Evolutionary conservation across 2,888 invertebrate genomes (phyloP), one percentile per base, ranked within the genome.

Genomic region (Harmothoe impar): DNA sequence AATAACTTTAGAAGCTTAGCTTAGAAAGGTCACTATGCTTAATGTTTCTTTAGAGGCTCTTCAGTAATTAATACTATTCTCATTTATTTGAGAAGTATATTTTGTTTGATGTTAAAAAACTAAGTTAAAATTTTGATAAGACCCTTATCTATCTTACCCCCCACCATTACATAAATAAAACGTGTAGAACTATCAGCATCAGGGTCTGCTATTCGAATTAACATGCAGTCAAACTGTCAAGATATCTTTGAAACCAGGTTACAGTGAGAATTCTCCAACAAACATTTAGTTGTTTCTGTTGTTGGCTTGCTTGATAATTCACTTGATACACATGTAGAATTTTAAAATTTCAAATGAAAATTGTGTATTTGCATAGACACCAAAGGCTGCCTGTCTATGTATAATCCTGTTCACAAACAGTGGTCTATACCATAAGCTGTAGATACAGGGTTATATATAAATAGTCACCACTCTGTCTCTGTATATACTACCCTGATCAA

Each of bases 241-340:
- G 10, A 43, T 7, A 10, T 3, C 43, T 43, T 43, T 43, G 43
- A 43, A 10, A n/a, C n/a, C 81, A 81, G 81, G 81, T 81, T 81
- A 81, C 81, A 81, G 81, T 81, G 81, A 81, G 81, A 43, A 81
- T 15, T 81, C 81, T 81, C 81, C n/a, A n/a, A 43, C 43, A 43
- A 43, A 3, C 35, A 33, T 81, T 81, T 23, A 81, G 81, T 81
- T 77, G 77, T 77, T 31, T 20, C 17, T 43, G 81, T 81, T 81
- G 81, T 81, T 43, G 43, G 81, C 43, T 81, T 81, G 81, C 81
- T 81, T 81, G 20, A 81, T n/a, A 23, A 43, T 81, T n/a, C 43
- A 81, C 25, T 81, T 25, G 29, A 43, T 5, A 62, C 15, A n/a
- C 15, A 62, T n/a, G 3, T 62, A 20, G n/a, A n/a, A 62, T 62